Evolutionary conservation across 2,113 vertebrate species (phyloP).

Genomic region (Proteles cristata): DNA sequence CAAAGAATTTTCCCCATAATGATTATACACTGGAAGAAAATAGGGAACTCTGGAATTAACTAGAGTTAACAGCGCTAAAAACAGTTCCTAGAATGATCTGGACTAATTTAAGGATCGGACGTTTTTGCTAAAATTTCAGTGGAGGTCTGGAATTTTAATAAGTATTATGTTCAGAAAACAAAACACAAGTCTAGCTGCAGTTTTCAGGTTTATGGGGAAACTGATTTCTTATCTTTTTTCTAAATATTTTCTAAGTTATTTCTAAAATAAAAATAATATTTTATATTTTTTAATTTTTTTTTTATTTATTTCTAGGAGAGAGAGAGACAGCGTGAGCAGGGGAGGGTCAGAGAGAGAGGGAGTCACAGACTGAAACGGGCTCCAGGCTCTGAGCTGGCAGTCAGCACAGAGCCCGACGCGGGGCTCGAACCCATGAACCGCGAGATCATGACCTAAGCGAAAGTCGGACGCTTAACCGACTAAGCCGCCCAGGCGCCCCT

Average conservation of each 20-base stretch:
- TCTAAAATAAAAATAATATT: neutral
- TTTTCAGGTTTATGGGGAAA: neutral
- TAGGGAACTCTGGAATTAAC: neutral
- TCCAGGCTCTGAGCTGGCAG: no score
- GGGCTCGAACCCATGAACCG: no score
- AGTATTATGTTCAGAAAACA: conserved; percentile 39
- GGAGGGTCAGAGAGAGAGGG: no score
- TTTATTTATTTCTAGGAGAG: no score
- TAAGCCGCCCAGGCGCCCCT: no score
- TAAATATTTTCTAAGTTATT: no score
- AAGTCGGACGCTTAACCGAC: no score
- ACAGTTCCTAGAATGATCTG: neutral
- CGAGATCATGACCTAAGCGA: no score
- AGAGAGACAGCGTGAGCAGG: no score
- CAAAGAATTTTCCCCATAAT: neutral
- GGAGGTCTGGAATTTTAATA: conserved; percentile 40
- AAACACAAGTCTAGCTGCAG: neutral
- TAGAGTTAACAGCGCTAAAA: neutral
- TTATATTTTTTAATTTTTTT: no score
- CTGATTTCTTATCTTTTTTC: neutral
- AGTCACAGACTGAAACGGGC: no score
- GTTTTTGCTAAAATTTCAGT: neutral
- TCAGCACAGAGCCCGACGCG: no score
- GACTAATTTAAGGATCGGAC: neutral
- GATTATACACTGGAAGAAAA: neutral